These are phyloP conservation scores for Drosophila sp. DNA, from an alignment of 1,140 invertebrate species.

Conservation along the genomic window DNA sequence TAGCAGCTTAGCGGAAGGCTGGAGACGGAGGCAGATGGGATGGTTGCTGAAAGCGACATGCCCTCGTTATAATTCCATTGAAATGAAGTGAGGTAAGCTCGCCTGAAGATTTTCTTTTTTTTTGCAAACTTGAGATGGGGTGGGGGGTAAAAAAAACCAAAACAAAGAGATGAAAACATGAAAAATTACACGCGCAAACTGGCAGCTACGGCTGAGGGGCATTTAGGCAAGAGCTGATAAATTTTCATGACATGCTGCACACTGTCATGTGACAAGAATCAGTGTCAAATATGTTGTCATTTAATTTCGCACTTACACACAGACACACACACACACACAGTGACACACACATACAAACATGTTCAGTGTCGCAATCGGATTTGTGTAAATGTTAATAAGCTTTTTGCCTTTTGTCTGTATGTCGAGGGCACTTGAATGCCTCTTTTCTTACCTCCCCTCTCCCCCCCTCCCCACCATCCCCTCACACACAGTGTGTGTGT, in stretches of 20 bases:
- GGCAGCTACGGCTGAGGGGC: constrained; percentile 36
- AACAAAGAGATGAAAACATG: constrained; percentile 11
- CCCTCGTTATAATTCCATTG: constrained; percentile 61
- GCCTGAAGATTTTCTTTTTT: constrained; percentile 27
- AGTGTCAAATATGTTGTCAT: constrained; percentile 82
- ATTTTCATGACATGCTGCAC: constrained; percentile 71
- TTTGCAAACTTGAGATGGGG: constrained; percentile 24
- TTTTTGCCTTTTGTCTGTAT: constrained; percentile 48
- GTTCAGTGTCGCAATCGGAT: constrained; percentile 52
- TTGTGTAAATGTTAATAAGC: constrained; percentile 78
- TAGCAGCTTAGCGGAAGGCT: background rate
- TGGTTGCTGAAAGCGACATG: constrained; percentile 9
- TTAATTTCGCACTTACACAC: constrained; percentile 74
- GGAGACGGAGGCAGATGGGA: background rate
- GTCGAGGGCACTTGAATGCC: constrained; percentile 36
- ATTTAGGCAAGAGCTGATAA: constrained; percentile 73
- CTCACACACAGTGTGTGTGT: background rate
- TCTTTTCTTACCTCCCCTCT: constrained; percentile 8
- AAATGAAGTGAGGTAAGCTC: constrained; percentile 48
- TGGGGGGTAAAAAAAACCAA: background rate
- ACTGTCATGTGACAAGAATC: constrained; percentile 77
- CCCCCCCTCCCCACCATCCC: background rate
- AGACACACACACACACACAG: constrained; percentile 46
- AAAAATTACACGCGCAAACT: constrained; percentile 63
- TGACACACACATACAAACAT: constrained; percentile 43